Evolutionary conservation across 2,888 invertebrate species (phyloP).

Genomic region (Parnassius mnemosyne): DNA sequence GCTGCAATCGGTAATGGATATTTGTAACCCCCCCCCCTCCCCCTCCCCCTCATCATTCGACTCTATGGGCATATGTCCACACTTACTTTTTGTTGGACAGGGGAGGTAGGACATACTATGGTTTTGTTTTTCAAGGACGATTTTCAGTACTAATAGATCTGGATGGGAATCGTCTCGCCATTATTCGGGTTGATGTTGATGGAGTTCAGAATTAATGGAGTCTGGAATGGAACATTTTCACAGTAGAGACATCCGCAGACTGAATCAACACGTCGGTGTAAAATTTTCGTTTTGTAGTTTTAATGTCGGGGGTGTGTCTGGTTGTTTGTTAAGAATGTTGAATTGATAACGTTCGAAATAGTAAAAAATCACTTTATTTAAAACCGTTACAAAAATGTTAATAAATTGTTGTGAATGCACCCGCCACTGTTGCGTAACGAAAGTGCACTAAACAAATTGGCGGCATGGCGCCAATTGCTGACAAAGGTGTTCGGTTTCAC

Average conservation of each 20-base stretch:
- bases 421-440: too few relatives aligned
- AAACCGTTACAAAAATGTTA: too few relatives aligned
- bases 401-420: too few relatives aligned
- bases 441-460: too few relatives aligned
- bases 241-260: neutral
- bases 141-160: conserved; percentile 53
- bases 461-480: too few relatives aligned
- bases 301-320: too few relatives aligned
- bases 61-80: conserved; percentile 1
- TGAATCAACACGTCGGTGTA: neutral
- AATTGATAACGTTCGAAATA: too few relatives aligned
- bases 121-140: conserved; percentile 46
- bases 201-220: conserved; percentile 36
- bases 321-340: too few relatives aligned
- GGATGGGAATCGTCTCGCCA: conserved; percentile 27
- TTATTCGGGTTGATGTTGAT: conserved; percentile 9
- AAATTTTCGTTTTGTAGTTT: too few relatives aligned
- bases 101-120: conserved; percentile 7
- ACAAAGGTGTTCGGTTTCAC: too few relatives aligned
- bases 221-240: conserved; percentile 24
- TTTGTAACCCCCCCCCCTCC: conserved; percentile 4
- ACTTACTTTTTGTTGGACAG: conserved; percentile 9
- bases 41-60: too few relatives aligned
- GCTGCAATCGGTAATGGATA: conserved; percentile 24
- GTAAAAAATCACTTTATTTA: too few relatives aligned